phyloP scores from a whole-genome alignment of 2,797 vertebrate species.

The Bradypus variegatus region DNA sequence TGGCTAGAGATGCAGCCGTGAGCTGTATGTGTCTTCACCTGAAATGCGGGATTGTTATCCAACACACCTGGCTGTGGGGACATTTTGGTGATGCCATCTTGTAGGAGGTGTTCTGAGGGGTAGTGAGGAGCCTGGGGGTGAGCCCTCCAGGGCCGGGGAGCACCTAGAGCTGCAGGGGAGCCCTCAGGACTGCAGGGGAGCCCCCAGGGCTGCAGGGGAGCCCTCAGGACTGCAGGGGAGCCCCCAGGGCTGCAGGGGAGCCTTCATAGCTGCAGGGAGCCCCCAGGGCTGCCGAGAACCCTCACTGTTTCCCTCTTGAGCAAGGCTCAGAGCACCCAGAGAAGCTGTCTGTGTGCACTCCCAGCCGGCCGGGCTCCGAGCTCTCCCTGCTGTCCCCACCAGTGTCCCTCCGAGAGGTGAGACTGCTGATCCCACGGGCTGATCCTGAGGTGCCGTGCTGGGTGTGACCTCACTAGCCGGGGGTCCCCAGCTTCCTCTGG shows the following conservation, averaged over 20 bases:
- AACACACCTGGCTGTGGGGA: rapidly evolving
- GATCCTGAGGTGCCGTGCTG: rapidly evolving
- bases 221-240: too few relatives aligned
- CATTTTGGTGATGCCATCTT: rapidly evolving
- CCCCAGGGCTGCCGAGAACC: too few relatives aligned
- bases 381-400: rapidly evolving
- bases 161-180: too few relatives aligned
- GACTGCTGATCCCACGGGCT: rapidly evolving
- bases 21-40: background rate
- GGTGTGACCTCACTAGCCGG: rapidly evolving
- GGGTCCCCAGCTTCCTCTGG: background rate
- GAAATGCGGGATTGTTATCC: background rate
- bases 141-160: background rate
- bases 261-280: too few relatives aligned
- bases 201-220: too few relatives aligned
- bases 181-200: too few relatives aligned
- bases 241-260: too few relatives aligned
- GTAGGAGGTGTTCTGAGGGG: rapidly evolving
- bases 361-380: rapidly evolving
- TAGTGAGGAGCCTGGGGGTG: background rate
- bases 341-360: background rate
- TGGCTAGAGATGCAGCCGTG: too few relatives aligned
- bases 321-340: background rate
- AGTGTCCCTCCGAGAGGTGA: rapidly evolving
- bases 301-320: background rate